Conservation (phyloP, 2,113 vertebrate species). For the Mus pahari region DNA sequence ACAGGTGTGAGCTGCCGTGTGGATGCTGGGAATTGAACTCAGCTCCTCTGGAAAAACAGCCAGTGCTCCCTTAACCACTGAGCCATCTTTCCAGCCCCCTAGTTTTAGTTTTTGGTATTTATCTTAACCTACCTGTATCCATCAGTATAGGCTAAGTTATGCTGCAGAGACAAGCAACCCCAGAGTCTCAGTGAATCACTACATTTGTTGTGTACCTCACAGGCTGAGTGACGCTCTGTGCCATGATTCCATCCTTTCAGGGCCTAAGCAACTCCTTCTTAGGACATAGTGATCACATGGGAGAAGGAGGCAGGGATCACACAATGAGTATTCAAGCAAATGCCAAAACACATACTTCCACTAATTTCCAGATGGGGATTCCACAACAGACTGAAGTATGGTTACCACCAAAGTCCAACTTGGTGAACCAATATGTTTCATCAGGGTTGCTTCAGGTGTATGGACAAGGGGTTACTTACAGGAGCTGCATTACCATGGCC, state of each 20-base stretch:
- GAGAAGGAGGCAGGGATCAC: not conserved
- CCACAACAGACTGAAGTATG: not conserved
- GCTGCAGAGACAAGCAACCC: not conserved
- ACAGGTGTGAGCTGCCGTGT: not conserved
- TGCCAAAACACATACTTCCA: not conserved
- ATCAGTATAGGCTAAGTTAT: not conserved
- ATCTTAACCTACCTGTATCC: not conserved
- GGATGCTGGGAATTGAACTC: not conserved
- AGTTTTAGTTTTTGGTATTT: not conserved
- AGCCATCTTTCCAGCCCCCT: not conserved
- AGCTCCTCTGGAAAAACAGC: not conserved
- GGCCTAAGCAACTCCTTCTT: not conserved
- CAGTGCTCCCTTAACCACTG: not conserved
- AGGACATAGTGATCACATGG: not conserved
- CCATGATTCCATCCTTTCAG: not conserved
- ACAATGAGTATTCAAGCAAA: not conserved
- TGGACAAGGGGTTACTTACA: not conserved
- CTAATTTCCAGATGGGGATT: not conserved
- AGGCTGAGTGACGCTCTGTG: not conserved
- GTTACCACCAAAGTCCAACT: not conserved
- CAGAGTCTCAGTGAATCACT: not conserved
- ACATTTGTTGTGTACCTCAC: not conserved
- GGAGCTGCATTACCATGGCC: not conserved
- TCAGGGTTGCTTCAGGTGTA: not conserved
- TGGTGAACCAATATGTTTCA: not conserved